Evolutionary conservation across 2,113 vertebrate species (phyloP).

Genomic region (Gavialis gangeticus): DNA sequence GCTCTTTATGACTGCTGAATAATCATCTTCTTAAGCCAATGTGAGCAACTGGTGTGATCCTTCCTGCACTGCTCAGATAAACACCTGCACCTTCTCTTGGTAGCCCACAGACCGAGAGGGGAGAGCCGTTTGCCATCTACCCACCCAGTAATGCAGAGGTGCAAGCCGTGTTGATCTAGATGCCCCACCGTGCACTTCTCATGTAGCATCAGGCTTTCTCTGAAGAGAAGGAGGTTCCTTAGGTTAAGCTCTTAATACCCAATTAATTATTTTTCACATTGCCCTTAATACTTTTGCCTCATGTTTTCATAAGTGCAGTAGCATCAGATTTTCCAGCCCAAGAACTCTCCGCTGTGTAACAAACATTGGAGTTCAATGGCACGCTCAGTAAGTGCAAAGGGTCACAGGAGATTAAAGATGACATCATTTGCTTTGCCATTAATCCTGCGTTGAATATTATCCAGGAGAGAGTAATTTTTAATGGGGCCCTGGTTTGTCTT

Average conservation of each 20-base stretch:
- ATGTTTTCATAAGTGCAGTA: neutral
- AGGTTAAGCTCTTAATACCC: neutral
- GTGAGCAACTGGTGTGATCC: rapidly evolving
- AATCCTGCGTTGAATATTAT: conserved; percentile 75
- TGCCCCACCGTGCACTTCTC: rapidly evolving
- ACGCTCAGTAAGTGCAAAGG: conserved; percentile 48
- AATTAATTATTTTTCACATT: neutral
- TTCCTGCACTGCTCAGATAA: rapidly evolving
- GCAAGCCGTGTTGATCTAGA: rapidly evolving
- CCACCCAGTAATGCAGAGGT: rapidly evolving
- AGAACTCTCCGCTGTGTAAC: neutral
- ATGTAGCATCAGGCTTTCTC: neutral
- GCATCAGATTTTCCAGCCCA: conserved; percentile 53
- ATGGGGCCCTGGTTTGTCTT: conserved; percentile 60
- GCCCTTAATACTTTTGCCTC: neutral
- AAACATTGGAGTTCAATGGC: neutral
- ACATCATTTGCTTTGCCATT: conserved; percentile 69
- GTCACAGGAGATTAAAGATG: conserved; percentile 56
- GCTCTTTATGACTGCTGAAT: too few species aligned
- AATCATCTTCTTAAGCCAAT: rapidly evolving
- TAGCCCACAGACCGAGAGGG: neutral
- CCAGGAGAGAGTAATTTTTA: conserved; percentile 75
- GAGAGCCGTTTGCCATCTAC: neutral
- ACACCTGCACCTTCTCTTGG: neutral
- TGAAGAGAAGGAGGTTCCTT: neutral